Evolutionary conservation across 2,888 invertebrate genomes (phyloP).

Genomic region (Drosophila buzzatii): DNA sequence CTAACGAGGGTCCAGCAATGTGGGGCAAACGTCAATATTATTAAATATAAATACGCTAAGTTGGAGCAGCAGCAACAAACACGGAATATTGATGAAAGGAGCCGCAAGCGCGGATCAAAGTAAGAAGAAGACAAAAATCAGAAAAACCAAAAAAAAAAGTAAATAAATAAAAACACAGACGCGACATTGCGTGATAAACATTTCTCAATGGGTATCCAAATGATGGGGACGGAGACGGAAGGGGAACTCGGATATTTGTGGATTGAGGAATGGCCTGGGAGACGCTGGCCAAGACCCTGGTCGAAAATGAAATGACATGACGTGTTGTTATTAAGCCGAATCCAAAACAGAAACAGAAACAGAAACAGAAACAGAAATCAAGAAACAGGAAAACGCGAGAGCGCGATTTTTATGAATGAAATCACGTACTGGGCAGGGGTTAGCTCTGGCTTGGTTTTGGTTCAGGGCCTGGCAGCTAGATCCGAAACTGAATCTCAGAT

Average conservation of each 20-base stretch:
- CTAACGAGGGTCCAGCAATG: conserved; percentile 77
- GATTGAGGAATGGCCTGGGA: conserved; percentile 15
- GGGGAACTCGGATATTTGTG: conserved; percentile 7
- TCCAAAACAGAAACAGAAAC: conserved; percentile 43
- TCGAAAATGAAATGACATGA: conserved; percentile 82
- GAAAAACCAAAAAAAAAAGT: background rate
- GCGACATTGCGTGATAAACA: conserved; percentile 82
- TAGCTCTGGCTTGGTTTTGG: conserved; percentile 1
- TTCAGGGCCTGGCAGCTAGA: conserved; percentile 29
- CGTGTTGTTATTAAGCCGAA: conserved; percentile 80
- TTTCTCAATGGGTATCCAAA: conserved; percentile 63
- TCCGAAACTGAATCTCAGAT: conserved; percentile 12
- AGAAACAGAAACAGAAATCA: conserved; percentile 31
- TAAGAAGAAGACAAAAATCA: background rate
- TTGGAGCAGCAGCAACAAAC: conserved; percentile 26
- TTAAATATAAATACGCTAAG: conserved; percentile 62
- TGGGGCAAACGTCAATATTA: conserved; percentile 68
- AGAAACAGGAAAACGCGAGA: conserved; percentile 38
- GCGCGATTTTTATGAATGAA: conserved; percentile 75
- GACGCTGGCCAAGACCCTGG: conserved; percentile 33
- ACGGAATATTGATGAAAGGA: conserved; percentile 63
- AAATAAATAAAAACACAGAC: conserved; percentile 41
- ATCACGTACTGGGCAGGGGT: conserved; percentile 47
- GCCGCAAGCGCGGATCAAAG: conserved; percentile 54
- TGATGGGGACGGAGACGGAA: conserved; percentile 1